Evolutionary conservation across 2,113 vertebrate species (phyloP).

Genomic region (Meleagris gallopavo): DNA sequence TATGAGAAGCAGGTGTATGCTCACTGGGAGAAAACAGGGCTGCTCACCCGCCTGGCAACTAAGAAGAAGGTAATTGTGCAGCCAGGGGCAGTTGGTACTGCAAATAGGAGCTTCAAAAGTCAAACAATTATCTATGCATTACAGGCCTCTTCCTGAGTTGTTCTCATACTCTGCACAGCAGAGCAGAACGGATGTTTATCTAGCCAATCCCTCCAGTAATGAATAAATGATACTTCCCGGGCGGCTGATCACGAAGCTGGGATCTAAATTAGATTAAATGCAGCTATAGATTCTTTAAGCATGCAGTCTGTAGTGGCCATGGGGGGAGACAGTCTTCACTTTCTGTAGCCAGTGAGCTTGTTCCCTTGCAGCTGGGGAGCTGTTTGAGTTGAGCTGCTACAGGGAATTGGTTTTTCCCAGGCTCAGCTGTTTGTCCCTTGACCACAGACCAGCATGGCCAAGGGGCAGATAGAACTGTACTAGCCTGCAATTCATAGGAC

Average conservation of each 20-base stretch:
- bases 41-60: conserved; percentile 80
- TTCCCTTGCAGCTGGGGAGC: neutral
- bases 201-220: conserved; percentile 52
- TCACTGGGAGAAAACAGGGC: conserved; percentile 88
- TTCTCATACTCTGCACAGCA: neutral
- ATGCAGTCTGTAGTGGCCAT: neutral
- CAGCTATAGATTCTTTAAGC: neutral
- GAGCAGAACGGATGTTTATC: conserved; percentile 43
- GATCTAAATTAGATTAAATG: conserved; percentile 42
- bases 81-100: neutral
- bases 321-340: neutral
- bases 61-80: conserved; percentile 88
- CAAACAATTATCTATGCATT: neutral
- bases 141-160: neutral
- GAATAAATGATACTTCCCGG: neutral
- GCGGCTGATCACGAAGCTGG: neutral
- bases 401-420: neutral
- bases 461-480: neutral
- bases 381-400: neutral
- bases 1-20: conserved; percentile 84
- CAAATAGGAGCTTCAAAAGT: neutral
- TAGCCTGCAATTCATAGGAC: neutral
- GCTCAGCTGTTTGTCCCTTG: neutral
- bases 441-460: neutral
- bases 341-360: neutral